Evolutionary conservation across 2,888 invertebrate genomes (phyloP).

Genomic region (Sphaeridia pumilis): DNA sequence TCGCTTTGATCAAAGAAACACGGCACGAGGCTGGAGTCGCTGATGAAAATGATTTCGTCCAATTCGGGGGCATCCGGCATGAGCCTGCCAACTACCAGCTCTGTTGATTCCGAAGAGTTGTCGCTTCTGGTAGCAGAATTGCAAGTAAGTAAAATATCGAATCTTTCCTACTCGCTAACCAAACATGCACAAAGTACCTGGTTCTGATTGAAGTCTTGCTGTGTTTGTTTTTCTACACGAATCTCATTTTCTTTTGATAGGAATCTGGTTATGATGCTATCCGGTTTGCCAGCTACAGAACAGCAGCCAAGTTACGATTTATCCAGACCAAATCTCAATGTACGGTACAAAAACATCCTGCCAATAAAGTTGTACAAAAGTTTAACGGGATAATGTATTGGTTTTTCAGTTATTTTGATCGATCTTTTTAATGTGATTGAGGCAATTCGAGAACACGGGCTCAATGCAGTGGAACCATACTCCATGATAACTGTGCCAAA

Average conservation of each 20-base stretch:
- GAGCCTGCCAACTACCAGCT: constrained; percentile 34
- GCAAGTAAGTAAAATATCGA: constrained; percentile 29
- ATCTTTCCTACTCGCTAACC: too few relatives aligned
- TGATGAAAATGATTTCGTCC: constrained; percentile 14
- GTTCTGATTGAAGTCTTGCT: too few relatives aligned
- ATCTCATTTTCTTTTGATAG: too few relatives aligned
- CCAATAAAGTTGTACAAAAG: not conserved
- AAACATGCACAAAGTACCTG: too few relatives aligned
- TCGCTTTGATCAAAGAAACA: too few relatives aligned
- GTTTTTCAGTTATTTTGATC: constrained; percentile 73
- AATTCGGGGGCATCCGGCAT: constrained; percentile 13
- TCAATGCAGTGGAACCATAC: constrained; percentile 83
- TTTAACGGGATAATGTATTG: too few relatives aligned
- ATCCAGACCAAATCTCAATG: constrained; percentile 95
- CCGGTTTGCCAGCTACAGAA: constrained; percentile 80
- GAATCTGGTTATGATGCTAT: constrained; percentile 36
- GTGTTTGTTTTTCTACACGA: too few relatives aligned
- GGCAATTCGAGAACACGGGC: constrained; percentile 92
- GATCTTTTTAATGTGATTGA: constrained; percentile 99
- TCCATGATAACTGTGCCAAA: constrained; percentile 77
- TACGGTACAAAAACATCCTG: constrained; percentile 45
- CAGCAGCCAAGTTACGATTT: constrained; percentile 92
- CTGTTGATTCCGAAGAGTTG: constrained; percentile 33
- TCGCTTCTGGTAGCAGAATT: constrained; percentile 34
- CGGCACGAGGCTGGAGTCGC: too few relatives aligned